Evolutionary conservation across 2,113 vertebrate species (phyloP).

Genomic region (Pelecanus crispus): DNA sequence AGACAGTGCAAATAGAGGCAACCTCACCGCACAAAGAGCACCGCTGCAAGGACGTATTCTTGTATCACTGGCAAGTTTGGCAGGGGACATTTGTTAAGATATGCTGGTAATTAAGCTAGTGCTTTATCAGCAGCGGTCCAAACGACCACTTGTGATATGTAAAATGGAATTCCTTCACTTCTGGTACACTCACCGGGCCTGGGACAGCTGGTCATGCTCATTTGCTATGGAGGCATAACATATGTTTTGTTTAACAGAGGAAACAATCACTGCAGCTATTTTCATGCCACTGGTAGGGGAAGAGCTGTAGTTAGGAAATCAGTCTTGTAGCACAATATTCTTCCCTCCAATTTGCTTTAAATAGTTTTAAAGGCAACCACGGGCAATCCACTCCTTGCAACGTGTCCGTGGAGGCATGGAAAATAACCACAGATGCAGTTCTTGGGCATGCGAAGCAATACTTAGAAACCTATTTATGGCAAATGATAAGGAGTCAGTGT

Average conservation of each 20-base stretch:
- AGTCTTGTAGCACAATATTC: background rate
- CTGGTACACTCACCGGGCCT: background rate
- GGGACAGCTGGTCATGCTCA: background rate
- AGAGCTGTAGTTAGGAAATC: background rate
- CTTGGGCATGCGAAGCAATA: background rate
- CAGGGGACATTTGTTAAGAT: background rate
- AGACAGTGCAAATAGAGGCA: background rate
- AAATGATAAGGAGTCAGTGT: background rate
- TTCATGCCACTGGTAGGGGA: background rate
- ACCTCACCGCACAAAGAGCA: background rate
- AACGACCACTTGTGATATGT: background rate
- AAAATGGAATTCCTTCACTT: slow-evolving; percentile 10
- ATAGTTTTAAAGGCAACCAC: background rate
- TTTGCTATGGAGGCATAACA: background rate
- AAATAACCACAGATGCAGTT: background rate
- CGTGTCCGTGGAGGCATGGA: background rate
- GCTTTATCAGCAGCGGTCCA: background rate
- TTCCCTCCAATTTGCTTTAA: background rate
- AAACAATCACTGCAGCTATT: background rate
- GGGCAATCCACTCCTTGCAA: background rate
- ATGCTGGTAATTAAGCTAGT: background rate
- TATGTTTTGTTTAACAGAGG: background rate
- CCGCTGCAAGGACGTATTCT: background rate
- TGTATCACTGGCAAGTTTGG: background rate
- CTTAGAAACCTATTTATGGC: slow-evolving; percentile 31